Conservation (phyloP, 2,797 vertebrate genomes). For the Salmo trutta region DNA sequence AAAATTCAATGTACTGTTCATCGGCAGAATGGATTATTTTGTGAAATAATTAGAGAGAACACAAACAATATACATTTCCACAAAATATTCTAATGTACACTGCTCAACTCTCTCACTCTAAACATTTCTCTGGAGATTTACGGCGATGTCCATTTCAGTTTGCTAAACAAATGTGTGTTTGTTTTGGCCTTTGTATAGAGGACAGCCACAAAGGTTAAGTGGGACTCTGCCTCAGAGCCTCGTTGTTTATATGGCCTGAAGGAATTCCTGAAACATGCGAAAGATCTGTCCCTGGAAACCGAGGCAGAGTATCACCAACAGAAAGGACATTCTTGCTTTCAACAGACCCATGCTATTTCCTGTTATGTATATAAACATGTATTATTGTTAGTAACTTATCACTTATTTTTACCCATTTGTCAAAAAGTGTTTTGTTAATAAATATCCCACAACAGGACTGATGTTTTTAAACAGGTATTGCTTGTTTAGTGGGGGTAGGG, state of each 20-base stretch:
- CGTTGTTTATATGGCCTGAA: conserved; percentile 47
- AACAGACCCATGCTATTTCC: conserved; percentile 27
- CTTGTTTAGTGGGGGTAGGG: conserved; percentile 19
- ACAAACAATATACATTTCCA: neutral
- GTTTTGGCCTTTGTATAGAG: conserved; percentile 64
- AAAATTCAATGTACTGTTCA: neutral
- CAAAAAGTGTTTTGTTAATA: conserved; percentile 34
- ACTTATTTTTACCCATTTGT: conserved; percentile 34
- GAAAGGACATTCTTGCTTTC: conserved; percentile 34
- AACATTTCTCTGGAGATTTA: conserved; percentile 54
- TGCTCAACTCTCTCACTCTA: conserved; percentile 19
- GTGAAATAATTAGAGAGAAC: neutral
- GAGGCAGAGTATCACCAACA: conserved; percentile 19
- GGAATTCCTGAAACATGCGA: conserved; percentile 51
- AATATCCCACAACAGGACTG: conserved; percentile 4
- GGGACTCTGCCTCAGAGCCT: conserved; percentile 9
- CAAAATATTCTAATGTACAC: neutral
- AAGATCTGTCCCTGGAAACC: conserved; percentile 34
- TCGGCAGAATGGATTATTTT: neutral
- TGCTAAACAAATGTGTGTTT: conserved; percentile 68
- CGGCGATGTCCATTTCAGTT: conserved; percentile 45
- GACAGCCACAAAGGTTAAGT: conserved; percentile 35
- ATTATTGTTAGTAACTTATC: conserved; percentile 18
- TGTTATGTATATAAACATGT: conserved; percentile 23
- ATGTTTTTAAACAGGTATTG: conserved; percentile 17